phyloP scores from a whole-genome alignment of 2,113 vertebrate genomes.

The Lepus americanus region DNA sequence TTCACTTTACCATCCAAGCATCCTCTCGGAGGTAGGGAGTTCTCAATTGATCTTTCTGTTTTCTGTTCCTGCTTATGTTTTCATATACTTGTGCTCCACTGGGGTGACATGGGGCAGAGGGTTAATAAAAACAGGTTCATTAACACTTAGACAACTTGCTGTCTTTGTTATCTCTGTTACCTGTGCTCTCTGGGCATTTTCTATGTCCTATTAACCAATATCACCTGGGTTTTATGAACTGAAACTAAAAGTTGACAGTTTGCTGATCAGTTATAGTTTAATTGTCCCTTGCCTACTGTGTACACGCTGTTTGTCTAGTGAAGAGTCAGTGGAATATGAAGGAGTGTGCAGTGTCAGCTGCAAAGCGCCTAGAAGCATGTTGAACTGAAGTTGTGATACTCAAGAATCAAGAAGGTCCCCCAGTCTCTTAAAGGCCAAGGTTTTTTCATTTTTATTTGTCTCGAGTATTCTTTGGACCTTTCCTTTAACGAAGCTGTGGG shows the following conservation, averaged over 20 bases:
- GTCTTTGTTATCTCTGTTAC: not conserved
- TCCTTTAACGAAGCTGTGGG: not conserved
- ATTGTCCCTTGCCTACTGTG: not conserved
- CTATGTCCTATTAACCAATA: slow-evolving; percentile 47
- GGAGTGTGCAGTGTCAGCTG: not conserved
- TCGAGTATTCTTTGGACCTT: not conserved
- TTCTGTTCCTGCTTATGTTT: not conserved
- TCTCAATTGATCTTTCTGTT: not conserved
- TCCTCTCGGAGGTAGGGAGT: not conserved
- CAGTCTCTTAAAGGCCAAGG: not conserved
- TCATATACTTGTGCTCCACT: not conserved
- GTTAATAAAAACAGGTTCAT: not conserved
- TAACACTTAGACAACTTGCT: not conserved
- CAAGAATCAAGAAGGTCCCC: not conserved
- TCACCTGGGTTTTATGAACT: slow-evolving; percentile 63
- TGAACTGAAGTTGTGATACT: not conserved
- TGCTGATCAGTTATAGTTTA: slow-evolving; percentile 29
- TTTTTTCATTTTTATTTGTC: not conserved
- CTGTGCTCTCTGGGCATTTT: slow-evolving; percentile 21
- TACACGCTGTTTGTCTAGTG: slow-evolving; percentile 36
- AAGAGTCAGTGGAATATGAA: not conserved
- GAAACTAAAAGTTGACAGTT: slow-evolving; percentile 25
- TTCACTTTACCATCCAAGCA: not conserved
- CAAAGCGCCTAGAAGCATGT: not conserved
- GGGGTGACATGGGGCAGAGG: not conserved